phyloP scores from a whole-genome alignment of 2,113 vertebrate species.

The Hippocampus guttulatus region DNA sequence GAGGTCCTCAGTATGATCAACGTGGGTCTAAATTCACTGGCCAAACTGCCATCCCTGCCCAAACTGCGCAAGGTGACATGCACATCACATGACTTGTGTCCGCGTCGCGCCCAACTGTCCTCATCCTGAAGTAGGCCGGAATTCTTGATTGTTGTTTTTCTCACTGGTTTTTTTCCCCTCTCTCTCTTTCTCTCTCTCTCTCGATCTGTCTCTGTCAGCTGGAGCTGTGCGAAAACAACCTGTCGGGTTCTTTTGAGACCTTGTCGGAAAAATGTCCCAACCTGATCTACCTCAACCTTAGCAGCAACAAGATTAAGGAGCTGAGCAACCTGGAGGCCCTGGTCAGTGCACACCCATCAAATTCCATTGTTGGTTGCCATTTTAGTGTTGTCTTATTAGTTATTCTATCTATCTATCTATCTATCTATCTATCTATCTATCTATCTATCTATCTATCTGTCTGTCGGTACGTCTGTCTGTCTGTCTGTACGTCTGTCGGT shows the following conservation, averaged over 20 bases:
- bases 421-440: no score
- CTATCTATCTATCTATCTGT: no score
- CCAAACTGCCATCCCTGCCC: slow-evolving; percentile 89
- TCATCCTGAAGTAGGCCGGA: neutral
- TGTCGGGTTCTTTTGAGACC: slow-evolving; percentile 75
- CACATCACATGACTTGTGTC: neutral
- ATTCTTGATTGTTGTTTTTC: neutral
- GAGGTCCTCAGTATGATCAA: slow-evolving; percentile 95
- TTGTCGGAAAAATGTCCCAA: slow-evolving; percentile 78
- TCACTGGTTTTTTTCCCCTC: neutral
- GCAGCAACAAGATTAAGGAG: slow-evolving; percentile 85
- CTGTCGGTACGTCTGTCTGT: no score
- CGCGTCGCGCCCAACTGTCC: neutral
- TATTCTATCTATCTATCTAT: no score
- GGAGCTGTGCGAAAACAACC: slow-evolving; percentile 81
- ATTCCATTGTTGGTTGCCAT: neutral
- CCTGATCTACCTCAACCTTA: slow-evolving; percentile 82
- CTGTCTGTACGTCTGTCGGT: no score
- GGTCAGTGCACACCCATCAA: slow-evolving; percentile 56
- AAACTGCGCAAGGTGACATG: slow-evolving; percentile 88
- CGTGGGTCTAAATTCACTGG: slow-evolving; percentile 83
- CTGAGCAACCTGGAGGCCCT: slow-evolving; percentile 77
- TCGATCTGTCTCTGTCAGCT: slow-evolving; percentile 54
- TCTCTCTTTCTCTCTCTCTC: no score
- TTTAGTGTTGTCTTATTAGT: neutral